phyloP scores from a whole-genome alignment of 2,888 invertebrate species.

The Ophion slaviceki region DNA sequence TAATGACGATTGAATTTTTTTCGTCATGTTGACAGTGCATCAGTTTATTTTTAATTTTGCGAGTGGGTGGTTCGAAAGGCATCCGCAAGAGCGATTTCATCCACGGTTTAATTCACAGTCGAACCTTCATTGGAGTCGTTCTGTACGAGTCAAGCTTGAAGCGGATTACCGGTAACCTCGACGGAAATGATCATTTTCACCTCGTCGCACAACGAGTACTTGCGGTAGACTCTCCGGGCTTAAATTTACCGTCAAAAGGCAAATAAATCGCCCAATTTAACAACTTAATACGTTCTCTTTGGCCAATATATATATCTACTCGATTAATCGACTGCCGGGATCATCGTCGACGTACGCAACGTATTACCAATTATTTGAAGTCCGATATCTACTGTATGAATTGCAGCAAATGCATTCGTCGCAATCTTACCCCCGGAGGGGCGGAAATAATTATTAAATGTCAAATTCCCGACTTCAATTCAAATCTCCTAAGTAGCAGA shows the following conservation, averaged over 20 bases:
- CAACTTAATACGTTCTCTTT: conserved; percentile 3
- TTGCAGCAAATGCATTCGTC: not conserved
- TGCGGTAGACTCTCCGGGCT: not conserved
- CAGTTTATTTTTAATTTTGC: conserved; percentile 19
- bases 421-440: not conserved
- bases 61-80: conserved; percentile 5
- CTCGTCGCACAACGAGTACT: conserved; percentile 18
- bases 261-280: conserved; percentile 41
- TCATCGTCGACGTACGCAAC: not conserved
- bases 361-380: conserved; percentile 21
- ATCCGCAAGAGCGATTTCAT: conserved; percentile 21
- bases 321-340: conserved; percentile 19
- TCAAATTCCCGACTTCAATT: too few species aligned
- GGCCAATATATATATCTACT: not conserved
- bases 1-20: not conserved
- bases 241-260: conserved; percentile 35
- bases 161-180: conserved; percentile 43
- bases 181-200: conserved; percentile 52
- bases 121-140: conserved; percentile 28
- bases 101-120: conserved; percentile 32
- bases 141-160: conserved; percentile 22
- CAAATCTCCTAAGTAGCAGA: too few species aligned
- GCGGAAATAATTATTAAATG: not conserved
- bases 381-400: conserved; percentile 9
- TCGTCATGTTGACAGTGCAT: not conserved